Base-by-base conservation (phyloP, 1,140 invertebrate genomes). In the Drosophila teissieri region DNA sequence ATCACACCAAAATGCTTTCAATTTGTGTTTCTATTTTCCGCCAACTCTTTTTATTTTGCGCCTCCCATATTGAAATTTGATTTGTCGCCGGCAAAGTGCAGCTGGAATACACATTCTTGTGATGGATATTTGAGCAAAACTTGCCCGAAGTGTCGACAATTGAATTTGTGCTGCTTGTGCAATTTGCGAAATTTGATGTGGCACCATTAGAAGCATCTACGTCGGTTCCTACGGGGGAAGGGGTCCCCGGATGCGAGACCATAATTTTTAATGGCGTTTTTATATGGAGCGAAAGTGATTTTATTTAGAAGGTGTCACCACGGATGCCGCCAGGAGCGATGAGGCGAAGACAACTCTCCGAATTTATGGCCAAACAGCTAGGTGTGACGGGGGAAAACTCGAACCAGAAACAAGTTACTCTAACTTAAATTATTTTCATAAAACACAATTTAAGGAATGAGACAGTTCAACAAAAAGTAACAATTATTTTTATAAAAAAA, bases 241-340 rank as follows among this genome's bases (percentile, higher is more conserved):
- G 60, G 27, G n/a, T 4, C 2, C n/a, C 14, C 17, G 46, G 42
- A 11, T 17, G 49, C 44, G 36, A 69, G 64, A 52, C 54, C 77
- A 85, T 89, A 84, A 89, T 89, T 89, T 89, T 75, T 89, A 89
- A 89, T 89, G 80, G 80, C 85, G 78, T 88, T 80, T 84, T 58
- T 73, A 72, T 75, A 67, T 69, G 79, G 62, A 85, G 84, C 70
- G 73, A 86, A 88, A 86, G 83, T 86, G 82, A 86, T 86, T 86
- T 82, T 74, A 86, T 82, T 79, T 82, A 62, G 40, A 53, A 37
- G 48, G 14, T 40, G 42, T 46, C 61, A 56, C 17, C 40, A 37
- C 14, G 5, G 12, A 22, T 24, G 22, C 22, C 17, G 34, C 22
- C n/a, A 48, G 22, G 7, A 39, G 10, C 22, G 34, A 15, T 45